Percentiles rank a stretch among this genome's conserved stretches.
phyloP scores from a whole-genome alignment of 1,140 invertebrate species.

The Drosophila varians region DNA sequence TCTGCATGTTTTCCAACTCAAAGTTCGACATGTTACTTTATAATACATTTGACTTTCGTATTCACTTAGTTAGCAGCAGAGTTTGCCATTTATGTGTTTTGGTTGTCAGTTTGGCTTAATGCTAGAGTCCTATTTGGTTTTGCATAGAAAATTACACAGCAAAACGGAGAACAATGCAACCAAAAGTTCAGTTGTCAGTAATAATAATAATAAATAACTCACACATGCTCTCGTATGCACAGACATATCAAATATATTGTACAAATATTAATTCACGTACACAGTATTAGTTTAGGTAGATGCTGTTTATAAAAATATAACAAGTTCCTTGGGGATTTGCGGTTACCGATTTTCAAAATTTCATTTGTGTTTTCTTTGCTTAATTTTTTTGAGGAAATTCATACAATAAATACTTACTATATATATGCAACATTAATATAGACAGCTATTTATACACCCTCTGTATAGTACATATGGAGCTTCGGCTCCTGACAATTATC shows the following conservation, averaged over 20 bases:
- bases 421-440: slow-evolving; percentile 49
- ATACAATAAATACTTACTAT: slow-evolving; percentile 60
- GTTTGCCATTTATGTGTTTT: slow-evolving; percentile 33
- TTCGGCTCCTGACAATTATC: not conserved
- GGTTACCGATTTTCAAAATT: not conserved
- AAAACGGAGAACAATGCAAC: slow-evolving; percentile 43
- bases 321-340: slow-evolving; percentile 71
- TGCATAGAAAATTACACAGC: slow-evolving; percentile 47
- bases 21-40: slow-evolving; percentile 48
- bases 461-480: slow-evolving; percentile 54
- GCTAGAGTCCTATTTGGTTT: slow-evolving; percentile 37
- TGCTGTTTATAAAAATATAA: slow-evolving; percentile 75
- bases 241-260: slow-evolving; percentile 30
- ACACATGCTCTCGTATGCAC: slow-evolving; percentile 30
- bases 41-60: slow-evolving; percentile 56
- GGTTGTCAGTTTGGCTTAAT: slow-evolving; percentile 38
- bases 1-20: slow-evolving; percentile 57
- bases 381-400: slow-evolving; percentile 52
- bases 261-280: slow-evolving; percentile 51
- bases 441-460: slow-evolving; percentile 46
- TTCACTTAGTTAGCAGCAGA: slow-evolving; percentile 50
- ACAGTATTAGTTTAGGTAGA: slow-evolving; percentile 44
- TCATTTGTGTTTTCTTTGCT: slow-evolving; percentile 4
- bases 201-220: slow-evolving; percentile 54
- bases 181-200: slow-evolving; percentile 42